Percentiles rank a stretch among this genome's conserved stretches.
phyloP scores from a whole-genome alignment of 1,140 invertebrate species.

The Pygmarrhopalites habei region DNA sequence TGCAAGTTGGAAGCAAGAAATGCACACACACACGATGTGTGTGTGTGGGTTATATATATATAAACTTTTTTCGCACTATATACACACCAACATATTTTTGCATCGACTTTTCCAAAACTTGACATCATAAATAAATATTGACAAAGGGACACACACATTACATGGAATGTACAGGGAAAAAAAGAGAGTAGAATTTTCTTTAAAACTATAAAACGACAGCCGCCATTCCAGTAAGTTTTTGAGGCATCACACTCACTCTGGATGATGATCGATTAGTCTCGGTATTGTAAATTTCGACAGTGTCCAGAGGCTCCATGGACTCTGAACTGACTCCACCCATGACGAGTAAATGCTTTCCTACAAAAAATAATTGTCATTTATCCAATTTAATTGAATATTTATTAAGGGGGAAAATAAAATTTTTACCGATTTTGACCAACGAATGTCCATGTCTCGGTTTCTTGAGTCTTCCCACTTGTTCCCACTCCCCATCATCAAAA shows the following conservation, averaged over 20 bases:
- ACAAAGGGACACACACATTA: no score
- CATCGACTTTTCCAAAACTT: no score
- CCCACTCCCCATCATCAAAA: constrained; percentile 9
- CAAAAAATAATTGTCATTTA: background rate
- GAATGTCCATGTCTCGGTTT: constrained; percentile 5
- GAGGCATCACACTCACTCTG: background rate
- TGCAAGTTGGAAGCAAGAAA: no score
- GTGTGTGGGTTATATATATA: no score
- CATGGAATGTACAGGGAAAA: no score
- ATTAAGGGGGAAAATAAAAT: background rate
- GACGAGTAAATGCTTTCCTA: constrained; percentile 4
- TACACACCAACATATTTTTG: no score
- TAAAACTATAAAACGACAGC: background rate
- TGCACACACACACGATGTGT: no score
- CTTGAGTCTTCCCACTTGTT: background rate
- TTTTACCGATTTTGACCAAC: constrained; percentile 1
- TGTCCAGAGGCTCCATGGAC: constrained; percentile 5
- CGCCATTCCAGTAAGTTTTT: background rate
- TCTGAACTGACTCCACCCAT: constrained; percentile 6
- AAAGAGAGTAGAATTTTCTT: no score
- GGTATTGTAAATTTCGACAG: constrained; percentile 4
- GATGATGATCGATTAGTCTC: constrained; percentile 6
- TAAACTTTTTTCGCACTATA: no score
- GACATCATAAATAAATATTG: no score
- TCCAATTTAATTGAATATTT: no score